A percentile compares a stretch with the other conserved stretches of the same genome.
Conservation (phyloP, 2,888 invertebrate genomes). For the Boloria euphrosyne region DNA sequence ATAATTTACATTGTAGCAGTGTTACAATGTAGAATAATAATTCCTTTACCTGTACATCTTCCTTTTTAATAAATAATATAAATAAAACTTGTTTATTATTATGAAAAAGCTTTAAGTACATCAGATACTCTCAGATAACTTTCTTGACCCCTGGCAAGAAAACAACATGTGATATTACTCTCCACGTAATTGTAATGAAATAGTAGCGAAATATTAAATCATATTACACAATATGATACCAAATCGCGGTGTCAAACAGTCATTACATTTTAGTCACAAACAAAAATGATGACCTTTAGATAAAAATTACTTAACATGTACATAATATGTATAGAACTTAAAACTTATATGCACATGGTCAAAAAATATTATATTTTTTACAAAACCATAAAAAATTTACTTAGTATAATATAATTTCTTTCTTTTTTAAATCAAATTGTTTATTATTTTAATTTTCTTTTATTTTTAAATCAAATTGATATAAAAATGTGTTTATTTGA, state of each 20-base stretch:
- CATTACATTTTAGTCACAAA: conserved; percentile 23
- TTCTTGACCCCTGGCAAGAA: conserved; percentile 35
- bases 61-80: not conserved
- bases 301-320: conserved; percentile 12
- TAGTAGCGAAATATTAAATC: conserved; percentile 37
- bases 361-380: too few relatives aligned
- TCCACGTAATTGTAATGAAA: conserved; percentile 49
- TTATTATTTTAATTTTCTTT: too few relatives aligned
- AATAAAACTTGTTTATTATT: not conserved
- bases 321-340: too few relatives aligned
- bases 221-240: conserved; percentile 28
- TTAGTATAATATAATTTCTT: too few relatives aligned
- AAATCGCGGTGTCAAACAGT: conserved; percentile 32
- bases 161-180: conserved; percentile 34
- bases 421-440: too few relatives aligned
- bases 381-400: too few relatives aligned
- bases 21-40: too few relatives aligned
- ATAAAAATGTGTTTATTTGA: too few relatives aligned
- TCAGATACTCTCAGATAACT: conserved; percentile 30
- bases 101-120: not conserved
- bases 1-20: too few relatives aligned
- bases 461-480: too few relatives aligned
- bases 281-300: conserved; percentile 27
- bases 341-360: too few relatives aligned
- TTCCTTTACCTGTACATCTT: too few relatives aligned